phyloP scores from a whole-genome alignment of 2,888 invertebrate species.

The Phorcus lineatus region DNA sequence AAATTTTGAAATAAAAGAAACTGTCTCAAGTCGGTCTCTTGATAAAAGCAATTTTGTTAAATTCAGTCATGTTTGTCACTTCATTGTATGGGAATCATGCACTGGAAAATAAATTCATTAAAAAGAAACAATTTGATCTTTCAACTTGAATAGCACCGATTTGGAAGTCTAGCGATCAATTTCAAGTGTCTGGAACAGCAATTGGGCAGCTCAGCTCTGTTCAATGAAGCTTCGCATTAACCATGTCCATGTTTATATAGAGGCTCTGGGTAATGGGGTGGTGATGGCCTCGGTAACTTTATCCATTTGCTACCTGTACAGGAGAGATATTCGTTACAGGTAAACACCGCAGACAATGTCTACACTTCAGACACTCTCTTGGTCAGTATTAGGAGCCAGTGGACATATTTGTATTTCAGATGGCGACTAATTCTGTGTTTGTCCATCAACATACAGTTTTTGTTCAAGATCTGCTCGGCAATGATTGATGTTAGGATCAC shows the following conservation, averaged over 20 bases:
- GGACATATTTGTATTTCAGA: not conserved
- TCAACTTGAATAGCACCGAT: not conserved
- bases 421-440: conserved; percentile 17
- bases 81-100: not conserved
- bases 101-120: not conserved
- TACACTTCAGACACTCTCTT: not conserved
- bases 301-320: not conserved
- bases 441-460: conserved; percentile 1
- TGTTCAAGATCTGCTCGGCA: not conserved
- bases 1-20: too few relatives aligned
- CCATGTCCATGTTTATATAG: conserved; percentile 4
- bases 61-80: too few relatives aligned
- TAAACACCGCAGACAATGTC: conserved; percentile 5
- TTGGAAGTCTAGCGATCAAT: not conserved
- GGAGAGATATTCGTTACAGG: conserved; percentile 21
- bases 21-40: too few relatives aligned
- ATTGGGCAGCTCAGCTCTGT: not conserved
- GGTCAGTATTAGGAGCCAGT: not conserved
- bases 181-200: not conserved
- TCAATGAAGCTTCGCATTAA: not conserved
- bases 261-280: conserved; percentile 3
- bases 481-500: not conserved
- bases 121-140: conserved; percentile 8
- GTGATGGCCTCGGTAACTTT: conserved; percentile 11
- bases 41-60: too few relatives aligned